A percentile compares a stretch with the other conserved stretches of the same genome.
Conservation (phyloP, 1,140 invertebrate genomes). For the Harpegnathos saltator region DNA sequence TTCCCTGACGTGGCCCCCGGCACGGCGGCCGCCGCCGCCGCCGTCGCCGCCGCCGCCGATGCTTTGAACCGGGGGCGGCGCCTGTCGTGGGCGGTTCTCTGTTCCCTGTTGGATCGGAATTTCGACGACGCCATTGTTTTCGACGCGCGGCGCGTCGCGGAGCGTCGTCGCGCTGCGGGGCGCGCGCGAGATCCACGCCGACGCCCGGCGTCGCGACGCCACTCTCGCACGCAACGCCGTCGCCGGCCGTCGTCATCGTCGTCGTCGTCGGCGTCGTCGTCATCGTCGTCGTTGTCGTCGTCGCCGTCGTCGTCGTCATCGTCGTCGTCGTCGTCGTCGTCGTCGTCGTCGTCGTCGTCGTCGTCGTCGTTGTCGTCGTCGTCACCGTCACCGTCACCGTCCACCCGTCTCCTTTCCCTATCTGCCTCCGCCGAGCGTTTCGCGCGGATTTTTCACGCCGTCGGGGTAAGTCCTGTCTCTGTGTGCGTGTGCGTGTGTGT, state of each 20-base stretch:
- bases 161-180: conserved; percentile 48
- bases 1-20: no score
- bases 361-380: conserved; percentile 38
- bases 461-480: conserved; percentile 38
- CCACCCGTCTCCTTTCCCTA: conserved; percentile 65
- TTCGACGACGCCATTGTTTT: conserved; percentile 78
- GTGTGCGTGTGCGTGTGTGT: conserved; percentile 1
- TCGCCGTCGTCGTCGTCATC: conserved; percentile 37
- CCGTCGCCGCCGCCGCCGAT: conserved; percentile 16
- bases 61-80: conserved; percentile 41
- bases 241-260: conserved; percentile 58
- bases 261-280: conserved; percentile 44
- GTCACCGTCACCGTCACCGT: conserved; percentile 23
- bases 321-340: conserved; percentile 46
- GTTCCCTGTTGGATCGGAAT: conserved; percentile 35
- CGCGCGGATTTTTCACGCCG: conserved; percentile 60
- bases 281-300: conserved; percentile 32
- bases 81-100: conserved; percentile 65
- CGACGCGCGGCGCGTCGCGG: conserved; percentile 59
- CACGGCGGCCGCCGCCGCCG: background rate
- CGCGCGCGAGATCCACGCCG: conserved; percentile 66
- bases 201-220: conserved; percentile 81
- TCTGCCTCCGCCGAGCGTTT: conserved; percentile 35
- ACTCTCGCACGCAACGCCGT: conserved; percentile 78
- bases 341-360: conserved; percentile 35